Evolutionary conservation across 2,113 vertebrate species (phyloP).

Genomic region (Uropsilus gracilis): DNA sequence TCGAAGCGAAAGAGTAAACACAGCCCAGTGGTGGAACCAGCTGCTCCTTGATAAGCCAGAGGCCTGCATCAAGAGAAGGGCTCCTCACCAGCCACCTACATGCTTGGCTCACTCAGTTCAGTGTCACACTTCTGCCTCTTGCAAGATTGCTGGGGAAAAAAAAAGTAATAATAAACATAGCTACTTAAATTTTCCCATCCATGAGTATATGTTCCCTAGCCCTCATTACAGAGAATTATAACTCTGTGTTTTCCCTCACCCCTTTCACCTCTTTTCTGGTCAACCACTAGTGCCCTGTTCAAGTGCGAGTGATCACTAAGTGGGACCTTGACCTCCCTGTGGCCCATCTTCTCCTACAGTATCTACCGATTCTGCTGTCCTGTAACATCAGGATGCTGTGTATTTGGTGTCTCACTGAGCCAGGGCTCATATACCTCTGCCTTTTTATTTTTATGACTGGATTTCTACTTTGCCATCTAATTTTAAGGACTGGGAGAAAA

Average conservation of each 20-base stretch:
- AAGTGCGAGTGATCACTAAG: constrained; percentile 84
- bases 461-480: constrained; percentile 86
- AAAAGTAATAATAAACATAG: constrained; percentile 84
- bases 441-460: constrained; percentile 85
- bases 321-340: constrained; percentile 83
- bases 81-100: constrained; percentile 81
- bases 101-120: constrained; percentile 81
- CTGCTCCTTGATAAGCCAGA: constrained; percentile 81
- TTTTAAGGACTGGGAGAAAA: constrained; percentile 82
- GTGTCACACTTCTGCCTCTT: constrained; percentile 88
- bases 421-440: constrained; percentile 85
- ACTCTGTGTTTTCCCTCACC: constrained; percentile 77
- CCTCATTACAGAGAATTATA: constrained; percentile 83
- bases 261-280: constrained; percentile 83
- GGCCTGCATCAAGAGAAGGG: constrained; percentile 81
- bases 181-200: constrained; percentile 87
- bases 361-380: constrained; percentile 84
- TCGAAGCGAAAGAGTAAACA: constrained; percentile 96
- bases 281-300: constrained; percentile 84
- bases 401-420: constrained; percentile 86
- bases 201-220: constrained; percentile 86
- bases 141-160: constrained; percentile 84
- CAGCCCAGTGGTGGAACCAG: constrained; percentile 79
- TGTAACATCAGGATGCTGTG: constrained; percentile 85
- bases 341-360: constrained; percentile 74